These are phyloP conservation scores for Eristalis pertinax DNA, from an alignment of 2,888 invertebrate genomes.

Conservation along the genomic window DNA sequence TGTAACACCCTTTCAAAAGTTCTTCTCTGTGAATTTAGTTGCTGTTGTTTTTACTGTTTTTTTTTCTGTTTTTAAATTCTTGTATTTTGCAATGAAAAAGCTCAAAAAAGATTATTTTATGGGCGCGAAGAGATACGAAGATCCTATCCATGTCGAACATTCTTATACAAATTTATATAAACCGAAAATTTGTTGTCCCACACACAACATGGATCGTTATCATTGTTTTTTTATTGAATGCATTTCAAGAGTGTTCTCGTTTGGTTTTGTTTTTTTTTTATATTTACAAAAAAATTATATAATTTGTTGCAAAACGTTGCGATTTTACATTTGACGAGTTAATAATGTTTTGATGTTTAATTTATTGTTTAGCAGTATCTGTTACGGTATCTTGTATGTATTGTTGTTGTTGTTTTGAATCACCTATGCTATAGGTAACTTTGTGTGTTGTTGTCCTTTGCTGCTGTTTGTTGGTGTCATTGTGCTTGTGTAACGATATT, in stretches of 20 bases:
- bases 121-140: constrained; percentile 43
- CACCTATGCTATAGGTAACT: constrained; percentile 71
- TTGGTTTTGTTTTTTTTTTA: constrained; percentile 2
- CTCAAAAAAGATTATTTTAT: constrained; percentile 62
- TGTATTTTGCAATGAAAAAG: constrained; percentile 68
- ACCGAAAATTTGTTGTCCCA: neutral
- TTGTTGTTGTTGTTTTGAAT: constrained; percentile 33
- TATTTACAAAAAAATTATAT: constrained; percentile 22
- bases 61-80: too few species aligned
- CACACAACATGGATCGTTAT: constrained; percentile 11
- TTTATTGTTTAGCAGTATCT: constrained; percentile 31
- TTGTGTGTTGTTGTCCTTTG: constrained; percentile 53
- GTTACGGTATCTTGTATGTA: constrained; percentile 16
- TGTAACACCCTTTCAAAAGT: constrained; percentile 7
- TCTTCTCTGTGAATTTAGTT: constrained; percentile 18
- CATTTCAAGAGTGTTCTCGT: neutral
- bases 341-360: constrained; percentile 4
- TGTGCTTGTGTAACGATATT: constrained; percentile 49
- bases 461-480: constrained; percentile 49
- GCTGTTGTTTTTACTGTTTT: too few species aligned
- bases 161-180: constrained; percentile 44
- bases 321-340: constrained; percentile 21
- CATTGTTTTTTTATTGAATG: constrained; percentile 3
- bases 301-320: neutral
- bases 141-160: constrained; percentile 22